Base-by-base conservation (phyloP, 1,140 invertebrate genomes). In the roundworm (Caenorhabditis elegans) region DNA sequence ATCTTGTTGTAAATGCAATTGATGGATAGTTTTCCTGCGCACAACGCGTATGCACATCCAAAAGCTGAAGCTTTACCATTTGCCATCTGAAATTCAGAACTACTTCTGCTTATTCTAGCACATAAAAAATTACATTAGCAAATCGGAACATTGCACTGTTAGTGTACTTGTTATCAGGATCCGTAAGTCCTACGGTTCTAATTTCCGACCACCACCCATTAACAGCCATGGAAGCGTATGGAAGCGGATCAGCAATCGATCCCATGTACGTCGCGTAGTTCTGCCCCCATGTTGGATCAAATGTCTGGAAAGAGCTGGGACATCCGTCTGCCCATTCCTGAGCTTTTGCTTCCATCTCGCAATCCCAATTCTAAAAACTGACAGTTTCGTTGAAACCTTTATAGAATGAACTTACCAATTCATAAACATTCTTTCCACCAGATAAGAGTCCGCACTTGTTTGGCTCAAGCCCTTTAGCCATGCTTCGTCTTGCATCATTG, bases 391-490 rank as follows among this genome's bases (percentile, higher is more conserved):
- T 77, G 28, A 10, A 3, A 49, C 24, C 4, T 11, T 2, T 31
- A 13, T 11, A 8, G 15, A 34, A n/a, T 2, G 1, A 11, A n/a
- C 3, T 19, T 31, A 77, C 76, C 76, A 77, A n/a, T 77, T 77
- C 76, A 28, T 77, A 77, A 5, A 77, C 76, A 28, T 77, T 77
- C 46, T 77, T 77, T 77, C 76, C 76, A 28, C 10, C 26, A n/a
- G 76, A 36, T 17, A 77, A 22, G 6, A 51, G 19, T 49, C 76
- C 76, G 36, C 76, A 77, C 43, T 77, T 77, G 76, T 77, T 77
- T 22, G 76, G 76, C 13, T 77, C 76, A 19, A 77, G 34, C 19
- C 76, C 76, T 53, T 77, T 77, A 11, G 76, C 76, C 76, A 77
- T 77, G 13, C 46, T 49, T 49, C 76, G 28, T 49, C 76, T 48